Evolutionary conservation across 2,797 vertebrate species (phyloP).

Genomic region (Acropternis orthonyx): DNA sequence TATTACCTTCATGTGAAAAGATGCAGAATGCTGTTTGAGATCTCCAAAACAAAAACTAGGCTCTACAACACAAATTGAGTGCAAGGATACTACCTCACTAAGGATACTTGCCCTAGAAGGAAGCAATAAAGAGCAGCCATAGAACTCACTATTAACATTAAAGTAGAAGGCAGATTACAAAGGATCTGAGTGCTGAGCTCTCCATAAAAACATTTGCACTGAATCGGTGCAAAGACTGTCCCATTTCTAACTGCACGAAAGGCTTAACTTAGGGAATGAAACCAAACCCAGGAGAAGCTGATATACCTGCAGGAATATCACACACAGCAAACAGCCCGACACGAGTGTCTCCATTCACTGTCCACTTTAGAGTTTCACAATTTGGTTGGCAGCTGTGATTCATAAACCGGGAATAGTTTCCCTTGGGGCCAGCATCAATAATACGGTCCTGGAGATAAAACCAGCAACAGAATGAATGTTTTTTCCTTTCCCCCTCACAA

Average conservation of each 20-base stretch:
- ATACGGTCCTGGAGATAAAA: conserved; percentile 87
- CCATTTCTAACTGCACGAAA: not conserved
- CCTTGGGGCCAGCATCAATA: conserved; percentile 96
- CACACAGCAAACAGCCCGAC: conserved; percentile 94
- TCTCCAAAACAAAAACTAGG: not conserved
- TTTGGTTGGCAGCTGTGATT: conserved; percentile 99
- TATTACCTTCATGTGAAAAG: not conserved
- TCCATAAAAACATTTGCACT: not conserved
- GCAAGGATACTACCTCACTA: not conserved
- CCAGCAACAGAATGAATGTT: not conserved
- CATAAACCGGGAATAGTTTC: conserved; percentile 98
- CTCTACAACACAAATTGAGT: not conserved
- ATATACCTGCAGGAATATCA: conserved; percentile 89
- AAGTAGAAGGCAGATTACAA: not conserved
- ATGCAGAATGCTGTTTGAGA: not conserved
- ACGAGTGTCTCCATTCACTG: conserved; percentile 94
- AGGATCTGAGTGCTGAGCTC: accelerated
- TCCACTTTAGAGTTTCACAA: conserved; percentile 99
- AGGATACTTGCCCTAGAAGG: not conserved
- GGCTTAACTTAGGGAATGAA: not conserved
- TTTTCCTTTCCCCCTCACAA: not conserved
- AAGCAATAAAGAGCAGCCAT: not conserved
- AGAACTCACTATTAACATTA: not conserved
- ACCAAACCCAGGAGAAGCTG: not conserved
- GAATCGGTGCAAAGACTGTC: not conserved